Evolutionary conservation across 2,113 vertebrate genomes (phyloP).

Genomic region (Megaceryle maxima): DNA sequence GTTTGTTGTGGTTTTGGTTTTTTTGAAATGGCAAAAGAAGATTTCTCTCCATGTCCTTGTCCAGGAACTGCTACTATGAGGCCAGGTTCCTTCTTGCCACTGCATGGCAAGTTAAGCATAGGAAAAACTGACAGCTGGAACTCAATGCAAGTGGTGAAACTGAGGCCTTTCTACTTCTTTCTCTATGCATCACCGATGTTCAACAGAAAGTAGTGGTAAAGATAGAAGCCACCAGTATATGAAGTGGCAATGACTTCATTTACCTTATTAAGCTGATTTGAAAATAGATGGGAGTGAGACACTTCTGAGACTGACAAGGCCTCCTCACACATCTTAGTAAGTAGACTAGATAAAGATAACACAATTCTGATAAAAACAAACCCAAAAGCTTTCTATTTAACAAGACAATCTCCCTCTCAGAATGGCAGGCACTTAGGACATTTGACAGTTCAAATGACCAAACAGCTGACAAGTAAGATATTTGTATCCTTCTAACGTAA

Average conservation of each 20-base stretch:
- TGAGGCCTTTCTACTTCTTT: not conserved
- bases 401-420: not conserved
- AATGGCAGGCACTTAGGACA: not conserved
- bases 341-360: not conserved
- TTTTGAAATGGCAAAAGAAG: not conserved
- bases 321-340: not conserved
- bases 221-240: not conserved
- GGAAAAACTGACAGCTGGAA: not conserved
- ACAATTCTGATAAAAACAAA: not conserved
- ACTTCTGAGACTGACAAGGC: not conserved
- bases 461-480: not conserved
- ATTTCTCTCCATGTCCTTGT: not conserved
- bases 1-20: too few species aligned
- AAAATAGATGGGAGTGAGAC: not conserved
- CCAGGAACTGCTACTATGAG: not conserved
- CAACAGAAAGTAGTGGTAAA: not conserved
- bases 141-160: not conserved
- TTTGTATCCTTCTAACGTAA: not conserved
- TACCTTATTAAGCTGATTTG: not conserved
- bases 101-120: not conserved
- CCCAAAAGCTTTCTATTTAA: not conserved
- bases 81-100: not conserved
- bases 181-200: not conserved
- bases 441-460: not conserved
- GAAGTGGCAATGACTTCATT: not conserved